These are phyloP conservation scores for Athene noctua DNA, from an alignment of 2,113 vertebrate species.

Conservation along the genomic window DNA sequence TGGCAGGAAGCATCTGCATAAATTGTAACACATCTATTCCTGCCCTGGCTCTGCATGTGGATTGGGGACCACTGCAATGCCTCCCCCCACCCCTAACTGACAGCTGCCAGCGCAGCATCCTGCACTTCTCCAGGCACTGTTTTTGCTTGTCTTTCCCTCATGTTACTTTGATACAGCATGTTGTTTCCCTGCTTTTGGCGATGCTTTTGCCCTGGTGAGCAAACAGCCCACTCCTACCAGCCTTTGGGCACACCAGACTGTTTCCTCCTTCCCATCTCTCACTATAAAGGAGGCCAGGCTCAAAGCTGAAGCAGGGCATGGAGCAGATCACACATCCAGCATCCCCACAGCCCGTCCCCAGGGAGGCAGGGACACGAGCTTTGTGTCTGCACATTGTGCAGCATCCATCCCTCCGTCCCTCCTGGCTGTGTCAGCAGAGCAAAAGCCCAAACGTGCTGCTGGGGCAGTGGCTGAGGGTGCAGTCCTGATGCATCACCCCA, in stretches of 20 bases:
- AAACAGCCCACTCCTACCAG: neutral
- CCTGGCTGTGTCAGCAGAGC: neutral
- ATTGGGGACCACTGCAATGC: rapidly evolving
- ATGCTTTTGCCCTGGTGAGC: neutral
- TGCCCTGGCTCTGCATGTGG: neutral
- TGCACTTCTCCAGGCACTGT: neutral
- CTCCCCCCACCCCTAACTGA: neutral
- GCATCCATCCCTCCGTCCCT: neutral
- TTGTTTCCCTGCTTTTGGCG: neutral
- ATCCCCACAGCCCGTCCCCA: rapidly evolving
- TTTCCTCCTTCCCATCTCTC: neutral
- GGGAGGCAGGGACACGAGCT: neutral
- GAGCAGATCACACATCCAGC: neutral
- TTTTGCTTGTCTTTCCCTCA: neutral
- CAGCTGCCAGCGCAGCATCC: neutral
- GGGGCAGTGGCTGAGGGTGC: neutral
- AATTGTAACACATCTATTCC: neutral
- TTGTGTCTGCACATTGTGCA: neutral
- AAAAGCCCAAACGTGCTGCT: neutral
- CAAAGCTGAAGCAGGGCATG: neutral
- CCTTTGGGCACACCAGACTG: neutral
- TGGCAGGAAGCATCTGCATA: neutral
- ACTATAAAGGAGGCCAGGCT: neutral
- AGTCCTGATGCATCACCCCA: neutral
- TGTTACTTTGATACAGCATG: rapidly evolving